Evolutionary conservation across 2,888 invertebrate genomes (phyloP), one percentile per base, ranked within the genome.

Genomic region (Hypercompe scribonia): DNA sequence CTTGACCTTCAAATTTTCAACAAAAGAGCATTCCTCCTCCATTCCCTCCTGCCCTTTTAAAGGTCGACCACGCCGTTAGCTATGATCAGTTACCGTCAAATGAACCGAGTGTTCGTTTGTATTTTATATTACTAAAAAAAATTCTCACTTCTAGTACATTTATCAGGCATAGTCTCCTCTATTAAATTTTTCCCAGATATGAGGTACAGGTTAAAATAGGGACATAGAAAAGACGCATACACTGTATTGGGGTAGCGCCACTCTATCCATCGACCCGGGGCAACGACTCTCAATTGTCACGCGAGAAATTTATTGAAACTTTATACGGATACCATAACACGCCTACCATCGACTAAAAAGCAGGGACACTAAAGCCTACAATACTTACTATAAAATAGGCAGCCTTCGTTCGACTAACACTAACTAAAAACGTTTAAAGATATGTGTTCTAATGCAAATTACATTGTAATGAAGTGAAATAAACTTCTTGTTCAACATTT

Each of bases 241-340:
- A 13, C 11, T 68, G 34, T n/a, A 34, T 54, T 13, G n/a, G 13
- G 33, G 34, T 34, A 31, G 33, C n/a, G n/a, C 33, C 68, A 72
- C 72, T 78, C n/a, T n/a, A n/a, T n/a, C n/a, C 78, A 75, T 73
- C 61, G 73, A 81, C 76, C 72, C 65, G 71, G 74, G 72, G 69
- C 81, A 74, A 75, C 68, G 74, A 80, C 81, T 66, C 74, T 58
- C 42, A 63, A 39, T 74, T 71, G 81, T 81, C 81, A 81, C 77
- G 78, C 76, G 65, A 80, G 63, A 71, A 75, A 80, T 66, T 81
- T 74, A 72, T 69, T 65, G 67, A 39, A 75, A 70, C 76, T 71
- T 63, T 10, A 58, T 15, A 3, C 42, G 79, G 77, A 3, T 73
- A 46, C 39, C 39, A 24, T 34, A 7, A 42, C 31, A 46, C 5